Conservation (phyloP, 2,888 invertebrate species). For the Erpobdella octoculata region DNA sequence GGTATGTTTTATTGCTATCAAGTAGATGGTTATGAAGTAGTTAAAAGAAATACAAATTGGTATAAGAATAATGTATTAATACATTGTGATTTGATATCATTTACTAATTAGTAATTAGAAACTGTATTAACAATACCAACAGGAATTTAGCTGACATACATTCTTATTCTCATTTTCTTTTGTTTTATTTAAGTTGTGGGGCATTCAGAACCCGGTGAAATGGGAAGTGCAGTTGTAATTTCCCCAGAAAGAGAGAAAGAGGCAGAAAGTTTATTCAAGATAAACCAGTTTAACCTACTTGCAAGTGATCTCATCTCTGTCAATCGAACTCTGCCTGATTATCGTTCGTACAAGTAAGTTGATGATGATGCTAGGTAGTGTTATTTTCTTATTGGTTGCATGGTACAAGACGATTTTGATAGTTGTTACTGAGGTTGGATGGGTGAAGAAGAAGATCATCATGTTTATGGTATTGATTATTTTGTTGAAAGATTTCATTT, state of each 20-base stretch:
- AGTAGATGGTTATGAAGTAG: too few species aligned
- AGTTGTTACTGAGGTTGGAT: too few species aligned
- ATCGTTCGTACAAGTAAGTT: conserved; percentile 76
- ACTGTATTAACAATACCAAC: too few species aligned
- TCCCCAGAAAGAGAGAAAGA: conserved; percentile 74
- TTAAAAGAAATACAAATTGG: too few species aligned
- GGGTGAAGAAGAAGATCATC: too few species aligned
- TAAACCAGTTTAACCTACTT: conserved; percentile 95
- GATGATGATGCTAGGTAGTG: not conserved
- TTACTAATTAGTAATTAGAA: not conserved
- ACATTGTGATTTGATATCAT: not conserved
- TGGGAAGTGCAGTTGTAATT: conserved; percentile 82
- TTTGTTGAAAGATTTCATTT: conserved; percentile 55
- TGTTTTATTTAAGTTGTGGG: conserved; percentile 14
- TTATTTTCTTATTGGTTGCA: not conserved
- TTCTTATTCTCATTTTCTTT: too few species aligned
- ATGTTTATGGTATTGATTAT: conserved; percentile 58
- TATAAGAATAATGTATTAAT: not conserved
- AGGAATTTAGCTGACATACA: too few species aligned
- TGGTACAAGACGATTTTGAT: too few species aligned
- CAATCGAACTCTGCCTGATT: conserved; percentile 87
- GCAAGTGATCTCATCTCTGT: conserved; percentile 95
- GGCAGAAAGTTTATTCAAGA: conserved; percentile 89
- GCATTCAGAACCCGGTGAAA: conserved; percentile 74
- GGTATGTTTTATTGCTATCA: too few species aligned